Evolutionary conservation across 2,888 invertebrate genomes (phyloP), one percentile per base, ranked within the genome.

Genomic region (Lasioglossum marginatum): DNA sequence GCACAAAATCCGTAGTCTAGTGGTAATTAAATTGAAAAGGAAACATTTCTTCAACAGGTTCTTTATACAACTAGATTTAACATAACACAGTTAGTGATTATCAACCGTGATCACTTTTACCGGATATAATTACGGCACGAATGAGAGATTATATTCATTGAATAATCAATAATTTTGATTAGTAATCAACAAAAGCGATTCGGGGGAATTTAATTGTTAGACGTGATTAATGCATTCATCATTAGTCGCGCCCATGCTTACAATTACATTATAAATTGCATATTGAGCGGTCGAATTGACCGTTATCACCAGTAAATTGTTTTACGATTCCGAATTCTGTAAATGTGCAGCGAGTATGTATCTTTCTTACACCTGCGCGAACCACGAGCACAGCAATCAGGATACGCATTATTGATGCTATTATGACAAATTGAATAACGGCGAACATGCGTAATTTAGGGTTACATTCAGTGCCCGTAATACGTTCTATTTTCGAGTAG

Each of bases 171-270:
- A 10, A 66, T 34, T 66, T 66, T 23, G 63, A 63, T 63, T 31
- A 63, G 63, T 63, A 63, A 63, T 63, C 63, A 63, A 31, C 63
- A 31, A 63, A 63, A 63, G 31, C 63, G 31, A 63, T 16, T 16
- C 6, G 6, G 16, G 31, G 31, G 63, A 31, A 63, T 63, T 63
- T 63, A 63, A 63, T 63, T 63, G 63, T 63, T 63, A 63, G 63
- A 63, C 63, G 63, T 63, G 63, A 63, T 63, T 31, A 31, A 63
- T 63, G 63, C 63, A 63, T 63, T 63, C 63, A 63, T 63, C 63
- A 63, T 63, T 63, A 63, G 63, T 16, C 63, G 63, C 63, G 31
- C 31, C 63, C 31, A 63, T 31, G 63, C 63, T 31, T 63, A 16
- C 63, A 31, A 63, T 63, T 63, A 63, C 63, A 31, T 63, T 63